Percentiles rank a stretch among this genome's conserved stretches.
These are phyloP conservation scores for Rhamphomyia laevipes DNA, from an alignment of 2,888 invertebrate species.

Conservation along the genomic window DNA sequence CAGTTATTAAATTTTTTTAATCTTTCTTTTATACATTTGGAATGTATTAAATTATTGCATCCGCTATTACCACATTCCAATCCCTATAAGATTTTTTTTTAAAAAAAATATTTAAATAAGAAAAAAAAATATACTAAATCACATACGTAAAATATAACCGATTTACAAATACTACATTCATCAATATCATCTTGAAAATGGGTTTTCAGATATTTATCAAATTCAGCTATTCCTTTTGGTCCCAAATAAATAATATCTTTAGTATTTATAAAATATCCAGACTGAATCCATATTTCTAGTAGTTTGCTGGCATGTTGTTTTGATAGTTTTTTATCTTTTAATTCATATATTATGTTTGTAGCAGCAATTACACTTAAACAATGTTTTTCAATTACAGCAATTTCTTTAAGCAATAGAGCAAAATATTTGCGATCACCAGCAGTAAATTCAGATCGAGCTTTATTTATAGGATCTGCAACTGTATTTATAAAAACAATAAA, in stretches of 20 bases:
- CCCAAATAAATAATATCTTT: conserved; percentile 21
- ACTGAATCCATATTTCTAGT: conserved; percentile 18
- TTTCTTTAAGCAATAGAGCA: conserved; percentile 17
- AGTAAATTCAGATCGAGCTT: conserved; percentile 17
- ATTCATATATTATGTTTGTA: conserved; percentile 16
- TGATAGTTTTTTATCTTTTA: conserved; percentile 17
- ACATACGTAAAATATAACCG: conserved; percentile 23
- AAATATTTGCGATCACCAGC: conserved; percentile 23
- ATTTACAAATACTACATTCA: conserved; percentile 21
- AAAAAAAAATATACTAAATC: neutral
- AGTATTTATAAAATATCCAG: conserved; percentile 19
- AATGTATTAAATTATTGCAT: neutral
- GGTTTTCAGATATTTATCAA: conserved; percentile 19
- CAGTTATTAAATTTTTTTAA: neutral
- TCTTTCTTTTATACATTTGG: neutral
- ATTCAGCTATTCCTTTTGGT: conserved; percentile 22
- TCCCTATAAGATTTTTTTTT: neutral
- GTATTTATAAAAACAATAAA: conserved; percentile 21
- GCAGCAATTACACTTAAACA: conserved; percentile 19
- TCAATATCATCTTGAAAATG: conserved; percentile 20
- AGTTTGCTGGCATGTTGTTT: conserved; percentile 22
- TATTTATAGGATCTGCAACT: conserved; percentile 17
- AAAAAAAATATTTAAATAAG: too few species aligned
- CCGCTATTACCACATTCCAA: neutral
- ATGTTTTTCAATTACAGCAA: conserved; percentile 18